Conservation (phyloP, 1,140 invertebrate genomes). For the Calliphora vicina region DNA sequence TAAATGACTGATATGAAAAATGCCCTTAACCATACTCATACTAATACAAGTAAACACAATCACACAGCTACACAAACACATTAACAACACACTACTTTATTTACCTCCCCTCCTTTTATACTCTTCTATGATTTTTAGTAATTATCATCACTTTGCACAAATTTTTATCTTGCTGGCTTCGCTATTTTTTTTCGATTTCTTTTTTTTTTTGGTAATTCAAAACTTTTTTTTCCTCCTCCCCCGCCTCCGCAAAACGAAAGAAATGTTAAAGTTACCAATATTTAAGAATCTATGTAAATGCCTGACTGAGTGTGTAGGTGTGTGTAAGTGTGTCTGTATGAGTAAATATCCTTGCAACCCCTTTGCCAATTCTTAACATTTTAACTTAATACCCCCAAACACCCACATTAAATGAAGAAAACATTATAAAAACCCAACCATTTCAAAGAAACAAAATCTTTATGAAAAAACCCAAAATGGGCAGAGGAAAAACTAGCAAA, state of each 20-base stretch:
- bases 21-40: background rate
- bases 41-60: no score
- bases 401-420: background rate
- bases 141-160: background rate
- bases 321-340: background rate
- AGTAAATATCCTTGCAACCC: background rate
- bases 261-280: no score
- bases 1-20: background rate
- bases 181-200: no score
- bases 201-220: background rate
- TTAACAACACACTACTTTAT: background rate
- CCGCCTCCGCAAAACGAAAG: no score
- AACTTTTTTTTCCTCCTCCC: background rate
- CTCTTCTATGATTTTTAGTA: background rate
- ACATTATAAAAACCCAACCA: background rate
- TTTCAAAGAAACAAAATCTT: background rate
- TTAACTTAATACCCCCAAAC: background rate
- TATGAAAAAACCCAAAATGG: background rate
- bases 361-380: no score
- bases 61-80: background rate
- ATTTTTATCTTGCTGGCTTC: background rate
- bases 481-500: background rate
- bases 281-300: no score
- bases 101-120: background rate
- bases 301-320: no score